Base-by-base conservation (phyloP, 2,113 vertebrate species). In the Callospermophilus lateralis region DNA sequence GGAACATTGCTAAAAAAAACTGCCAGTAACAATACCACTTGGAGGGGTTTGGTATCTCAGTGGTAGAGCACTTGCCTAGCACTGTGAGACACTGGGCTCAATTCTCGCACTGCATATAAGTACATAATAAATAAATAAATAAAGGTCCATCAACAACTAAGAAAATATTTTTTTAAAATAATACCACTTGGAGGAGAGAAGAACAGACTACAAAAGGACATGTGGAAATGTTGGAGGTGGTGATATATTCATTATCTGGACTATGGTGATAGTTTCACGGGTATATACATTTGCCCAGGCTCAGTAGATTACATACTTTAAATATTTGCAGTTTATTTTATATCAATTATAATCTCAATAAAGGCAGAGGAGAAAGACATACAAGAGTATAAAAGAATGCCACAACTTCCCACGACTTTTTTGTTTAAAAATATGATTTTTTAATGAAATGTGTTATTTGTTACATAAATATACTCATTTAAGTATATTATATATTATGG, bases 1-100 rank as follows among this genome's bases (percentile, higher is more conserved):
- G 34, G 93, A 61, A 8, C 17, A 58, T 63, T 48, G 20, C 70
- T 68, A 48, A 74, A 96, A 96, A 90, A 94, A 85, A 94, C 7
- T 53, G 0, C 61, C 13, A 72, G 78, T 90, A n/a, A 30, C n/a
- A 80, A 84, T 9, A 55, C 22, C 1, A 90, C 30, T 28, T 45
- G 22, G 22, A 58, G 20, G 20, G 55, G 55, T 58, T 58, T n/a
- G n/a, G 20, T 58, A 22, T 20, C 55, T 58, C 55, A 58, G 55
- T 58, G 55, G 55, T 24, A 22, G 20, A 58, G 20, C 20, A 58
- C 55, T 22, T 58, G 55, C 55, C 55, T 22, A 58, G 55, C 51
- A 53, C 55, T 58, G 19, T 20, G 19, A 58, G 55, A 8, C 19
- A 20, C 55, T 24, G 20, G 55, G 8, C 22, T 58, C 55, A 58